Percentiles rank a stretch among this genome's conserved stretches.
Conservation (phyloP, 1,140 invertebrate species). For the Bombus waltoni region DNA sequence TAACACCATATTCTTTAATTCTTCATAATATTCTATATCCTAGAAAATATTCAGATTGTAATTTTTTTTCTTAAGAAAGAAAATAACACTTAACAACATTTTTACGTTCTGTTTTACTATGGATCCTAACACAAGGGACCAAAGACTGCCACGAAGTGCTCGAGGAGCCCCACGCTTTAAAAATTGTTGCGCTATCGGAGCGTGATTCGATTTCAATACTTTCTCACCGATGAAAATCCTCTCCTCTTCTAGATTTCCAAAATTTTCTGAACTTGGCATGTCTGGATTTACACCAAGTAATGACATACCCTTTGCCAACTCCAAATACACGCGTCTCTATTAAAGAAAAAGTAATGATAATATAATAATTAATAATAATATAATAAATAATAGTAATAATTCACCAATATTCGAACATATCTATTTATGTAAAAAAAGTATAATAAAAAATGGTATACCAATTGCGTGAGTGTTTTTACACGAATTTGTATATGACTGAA, state of each 20-base stretch:
- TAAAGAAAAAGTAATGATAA: background rate
- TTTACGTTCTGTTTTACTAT: slow-evolving; percentile 86
- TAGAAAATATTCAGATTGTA: slow-evolving; percentile 77
- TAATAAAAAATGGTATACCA: slow-evolving; percentile 83
- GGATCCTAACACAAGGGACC: slow-evolving; percentile 92
- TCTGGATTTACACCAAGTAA: slow-evolving; percentile 87
- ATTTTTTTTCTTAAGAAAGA: background rate
- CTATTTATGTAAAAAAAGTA: background rate
- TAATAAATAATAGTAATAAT: background rate
- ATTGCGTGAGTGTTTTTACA: slow-evolving; percentile 91
- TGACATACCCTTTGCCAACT: slow-evolving; percentile 87
- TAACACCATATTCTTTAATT: slow-evolving; percentile 91
- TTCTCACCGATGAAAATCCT: slow-evolving; percentile 86
- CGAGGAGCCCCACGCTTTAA: slow-evolving; percentile 93
- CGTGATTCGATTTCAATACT: slow-evolving; percentile 87
- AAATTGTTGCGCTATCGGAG: slow-evolving; percentile 91
- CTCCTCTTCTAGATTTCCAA: slow-evolving; percentile 86
- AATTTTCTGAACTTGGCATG: slow-evolving; percentile 83
- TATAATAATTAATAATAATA: too few species aligned
- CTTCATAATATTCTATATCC: slow-evolving; percentile 92
- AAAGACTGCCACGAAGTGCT: slow-evolving; percentile 89
- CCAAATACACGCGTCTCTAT: slow-evolving; percentile 87
- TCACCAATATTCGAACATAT: slow-evolving; percentile 20
- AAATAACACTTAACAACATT: slow-evolving; percentile 3
- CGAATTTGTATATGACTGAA: slow-evolving; percentile 93